These are phyloP conservation scores for Drosophila robusta DNA, from an alignment of 2,888 invertebrate species.

Conservation along the genomic window DNA sequence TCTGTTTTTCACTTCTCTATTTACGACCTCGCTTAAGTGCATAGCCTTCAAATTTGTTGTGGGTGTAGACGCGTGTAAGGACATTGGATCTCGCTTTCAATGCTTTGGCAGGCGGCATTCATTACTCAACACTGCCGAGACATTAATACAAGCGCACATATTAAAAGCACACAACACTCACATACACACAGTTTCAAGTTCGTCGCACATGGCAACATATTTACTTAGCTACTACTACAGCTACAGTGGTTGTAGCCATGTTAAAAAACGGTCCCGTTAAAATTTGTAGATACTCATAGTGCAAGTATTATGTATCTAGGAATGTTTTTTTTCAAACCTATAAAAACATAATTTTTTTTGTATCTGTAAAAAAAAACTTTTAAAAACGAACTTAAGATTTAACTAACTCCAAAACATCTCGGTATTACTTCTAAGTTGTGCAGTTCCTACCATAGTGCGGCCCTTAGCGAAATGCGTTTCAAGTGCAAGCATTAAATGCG, in stretches of 20 bases:
- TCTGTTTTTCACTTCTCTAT: slow-evolving; percentile 24
- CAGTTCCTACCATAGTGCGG: slow-evolving; percentile 42
- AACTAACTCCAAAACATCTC: too few relatives aligned
- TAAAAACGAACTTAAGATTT: too few relatives aligned
- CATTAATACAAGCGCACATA: slow-evolving; percentile 63
- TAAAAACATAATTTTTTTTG: too few relatives aligned
- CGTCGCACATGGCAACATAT: slow-evolving; percentile 56
- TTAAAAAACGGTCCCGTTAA: not conserved
- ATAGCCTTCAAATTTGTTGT: slow-evolving; percentile 67
- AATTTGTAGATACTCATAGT: not conserved
- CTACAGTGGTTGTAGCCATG: slow-evolving; percentile 23
- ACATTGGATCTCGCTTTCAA: slow-evolving; percentile 69
- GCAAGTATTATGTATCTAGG: too few relatives aligned
- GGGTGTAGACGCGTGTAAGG: slow-evolving; percentile 52
- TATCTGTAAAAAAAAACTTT: too few relatives aligned
- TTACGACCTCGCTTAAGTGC: slow-evolving; percentile 76
- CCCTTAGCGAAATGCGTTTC: slow-evolving; percentile 40
- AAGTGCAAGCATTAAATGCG: slow-evolving; percentile 69
- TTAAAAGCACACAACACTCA: slow-evolving; percentile 40
- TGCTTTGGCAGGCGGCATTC: slow-evolving; percentile 66
- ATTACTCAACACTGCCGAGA: slow-evolving; percentile 73
- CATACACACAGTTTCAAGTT: slow-evolving; percentile 38
- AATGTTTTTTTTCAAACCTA: too few relatives aligned
- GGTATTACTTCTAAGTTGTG: not conserved
- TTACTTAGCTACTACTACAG: slow-evolving; percentile 34